Evolutionary conservation across 2,797 vertebrate genomes (phyloP).

Genomic region (Aplochiton taeniatus): DNA sequence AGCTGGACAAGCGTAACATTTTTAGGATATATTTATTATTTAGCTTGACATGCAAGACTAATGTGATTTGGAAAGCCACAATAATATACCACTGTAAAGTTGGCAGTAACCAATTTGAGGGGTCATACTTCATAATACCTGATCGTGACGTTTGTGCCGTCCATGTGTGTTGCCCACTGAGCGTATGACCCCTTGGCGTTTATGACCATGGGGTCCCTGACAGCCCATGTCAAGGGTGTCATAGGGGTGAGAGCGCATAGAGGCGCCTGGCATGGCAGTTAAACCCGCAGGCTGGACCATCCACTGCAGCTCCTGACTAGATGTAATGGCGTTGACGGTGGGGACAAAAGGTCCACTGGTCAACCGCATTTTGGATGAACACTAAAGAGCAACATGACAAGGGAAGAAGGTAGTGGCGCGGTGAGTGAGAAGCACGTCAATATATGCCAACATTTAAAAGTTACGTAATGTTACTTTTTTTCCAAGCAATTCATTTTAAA

Average conservation of each 20-base stretch:
- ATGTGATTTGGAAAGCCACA: no score
- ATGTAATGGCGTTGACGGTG: constrained; percentile 84
- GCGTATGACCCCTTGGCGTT: constrained; percentile 81
- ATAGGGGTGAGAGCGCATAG: constrained; percentile 77
- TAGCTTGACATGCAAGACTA: no score
- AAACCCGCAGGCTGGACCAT: constrained; percentile 85
- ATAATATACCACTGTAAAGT: no score
- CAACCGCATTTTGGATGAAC: constrained; percentile 71
- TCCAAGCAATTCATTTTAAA: neutral
- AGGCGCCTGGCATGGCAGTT: constrained; percentile 82
- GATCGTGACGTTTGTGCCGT: constrained; percentile 77
- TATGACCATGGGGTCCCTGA: constrained; percentile 70
- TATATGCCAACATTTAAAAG: neutral
- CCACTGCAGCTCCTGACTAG: constrained; percentile 87
- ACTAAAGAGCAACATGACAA: neutral
- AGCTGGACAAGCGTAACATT: constrained; percentile 62
- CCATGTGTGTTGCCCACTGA: constrained; percentile 79
- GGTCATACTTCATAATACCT: constrained; percentile 62
- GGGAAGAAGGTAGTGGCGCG: neutral
- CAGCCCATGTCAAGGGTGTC: constrained; percentile 67
- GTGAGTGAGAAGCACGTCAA: neutral
- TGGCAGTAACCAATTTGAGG: no score
- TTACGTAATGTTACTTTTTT: neutral
- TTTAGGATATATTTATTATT: no score
- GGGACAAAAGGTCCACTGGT: constrained; percentile 84